Evolutionary conservation across 2,888 invertebrate species (phyloP).

Genomic region (Ptychoptera albimana): DNA sequence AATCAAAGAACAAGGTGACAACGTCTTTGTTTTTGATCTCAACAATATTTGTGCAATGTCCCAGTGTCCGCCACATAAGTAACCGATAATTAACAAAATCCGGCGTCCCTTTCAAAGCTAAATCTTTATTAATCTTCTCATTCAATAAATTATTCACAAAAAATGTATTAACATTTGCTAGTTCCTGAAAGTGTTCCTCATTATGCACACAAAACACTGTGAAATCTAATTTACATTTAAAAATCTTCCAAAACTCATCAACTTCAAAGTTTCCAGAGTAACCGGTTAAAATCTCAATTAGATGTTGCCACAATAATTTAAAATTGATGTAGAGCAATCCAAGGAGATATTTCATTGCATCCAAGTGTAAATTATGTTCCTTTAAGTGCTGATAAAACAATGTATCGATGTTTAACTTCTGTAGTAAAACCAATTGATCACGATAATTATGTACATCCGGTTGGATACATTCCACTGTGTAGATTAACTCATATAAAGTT

Average conservation of each 20-base stretch:
- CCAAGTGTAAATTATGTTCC: conserved; percentile 40
- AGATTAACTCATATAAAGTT: conserved; percentile 47
- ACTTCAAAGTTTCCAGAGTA: conserved; percentile 46
- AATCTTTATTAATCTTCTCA: neutral
- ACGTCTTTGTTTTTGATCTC: conserved; percentile 70
- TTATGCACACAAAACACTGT: too few relatives aligned
- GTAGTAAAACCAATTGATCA: conserved; percentile 54
- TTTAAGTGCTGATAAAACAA: conserved; percentile 36
- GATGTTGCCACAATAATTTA: conserved; percentile 75
- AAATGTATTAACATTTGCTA: too few relatives aligned
- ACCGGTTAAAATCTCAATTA: conserved; percentile 54
- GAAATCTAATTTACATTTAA: conserved; percentile 29
- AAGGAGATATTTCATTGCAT: conserved; percentile 62
- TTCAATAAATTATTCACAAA: conserved; percentile 3
- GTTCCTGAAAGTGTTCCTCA: too few relatives aligned
- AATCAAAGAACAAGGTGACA: conserved; percentile 62
- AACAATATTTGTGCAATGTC: conserved; percentile 52
- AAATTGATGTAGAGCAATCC: conserved; percentile 78
- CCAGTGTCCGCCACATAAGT: conserved; percentile 67
- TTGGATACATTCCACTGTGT: conserved; percentile 50
- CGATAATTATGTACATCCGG: conserved; percentile 66
- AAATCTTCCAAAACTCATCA: conserved; percentile 59
- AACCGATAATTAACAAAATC: conserved; percentile 63
- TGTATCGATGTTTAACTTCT: conserved; percentile 51
- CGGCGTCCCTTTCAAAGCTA: conserved; percentile 33